These are phyloP conservation scores for Ctenopoma multispine DNA, from an alignment of 2,797 vertebrate genomes.

Conservation along the genomic window DNA sequence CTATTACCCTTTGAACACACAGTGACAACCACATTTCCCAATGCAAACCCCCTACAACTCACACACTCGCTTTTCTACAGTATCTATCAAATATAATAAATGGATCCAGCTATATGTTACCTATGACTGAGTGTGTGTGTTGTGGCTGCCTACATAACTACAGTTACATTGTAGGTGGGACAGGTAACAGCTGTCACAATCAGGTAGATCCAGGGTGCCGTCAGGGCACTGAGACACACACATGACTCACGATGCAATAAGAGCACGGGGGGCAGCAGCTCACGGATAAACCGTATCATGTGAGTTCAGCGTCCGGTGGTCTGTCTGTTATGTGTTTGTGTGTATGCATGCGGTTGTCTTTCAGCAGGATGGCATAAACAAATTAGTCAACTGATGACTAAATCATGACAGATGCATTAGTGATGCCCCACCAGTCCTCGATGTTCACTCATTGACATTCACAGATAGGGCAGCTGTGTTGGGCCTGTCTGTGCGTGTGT, in stretches of 20 bases:
- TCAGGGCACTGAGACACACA: not conserved
- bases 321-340: conserved; percentile 14
- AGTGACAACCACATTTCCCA: conserved; percentile 23
- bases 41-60: conserved; percentile 7
- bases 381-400: conserved; percentile 73
- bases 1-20: not conserved
- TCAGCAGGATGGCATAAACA: conserved; percentile 64
- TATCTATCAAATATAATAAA: conserved; percentile 54
- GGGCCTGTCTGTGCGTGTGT: conserved; percentile 25
- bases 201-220: conserved; percentile 36
- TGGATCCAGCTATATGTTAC: conserved; percentile 29
- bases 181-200: conserved; percentile 58
- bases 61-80: conserved; percentile 3
- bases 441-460: conserved; percentile 72
- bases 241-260: conserved; percentile 2
- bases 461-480: conserved; percentile 57
- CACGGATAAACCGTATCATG: conserved; percentile 39
- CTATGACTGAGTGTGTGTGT: conserved; percentile 18
- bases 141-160: conserved; percentile 43
- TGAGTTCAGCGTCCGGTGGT: conserved; percentile 15
- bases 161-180: conserved; percentile 48
- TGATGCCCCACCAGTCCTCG: conserved; percentile 61
- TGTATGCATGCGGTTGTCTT: conserved; percentile 36
- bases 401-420: conserved; percentile 75
- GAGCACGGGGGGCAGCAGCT: conserved; percentile 12